These are phyloP conservation scores for Bradypodion pumilum DNA, from an alignment of 2,797 vertebrate genomes.

Conservation along the genomic window DNA sequence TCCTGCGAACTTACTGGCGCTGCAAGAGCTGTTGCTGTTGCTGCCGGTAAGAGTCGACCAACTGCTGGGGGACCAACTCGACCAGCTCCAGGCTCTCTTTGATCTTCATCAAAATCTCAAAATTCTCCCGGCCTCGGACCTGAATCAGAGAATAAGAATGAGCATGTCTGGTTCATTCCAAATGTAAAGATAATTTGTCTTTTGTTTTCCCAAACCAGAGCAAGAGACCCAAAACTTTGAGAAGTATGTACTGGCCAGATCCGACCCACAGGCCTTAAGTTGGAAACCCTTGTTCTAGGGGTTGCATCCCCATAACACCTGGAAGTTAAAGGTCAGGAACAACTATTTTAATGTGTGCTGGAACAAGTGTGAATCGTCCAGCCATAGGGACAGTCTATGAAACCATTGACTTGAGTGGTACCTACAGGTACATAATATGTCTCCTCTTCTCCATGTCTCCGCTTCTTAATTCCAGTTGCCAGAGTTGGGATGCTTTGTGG, in stretches of 20 bases:
- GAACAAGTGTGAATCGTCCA: neutral
- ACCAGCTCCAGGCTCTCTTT: constrained; percentile 97
- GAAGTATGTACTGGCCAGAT: too few species aligned
- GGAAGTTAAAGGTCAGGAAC: too few species aligned
- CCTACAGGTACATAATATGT: constrained; percentile 95
- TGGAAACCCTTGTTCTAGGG: too few species aligned
- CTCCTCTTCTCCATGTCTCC: constrained; percentile 93
- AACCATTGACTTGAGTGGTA: neutral
- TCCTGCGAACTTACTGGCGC: constrained; percentile 85
- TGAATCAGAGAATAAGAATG: too few species aligned
- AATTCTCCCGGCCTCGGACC: constrained; percentile 97
- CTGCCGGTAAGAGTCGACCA: constrained; percentile 95
- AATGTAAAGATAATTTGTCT: too few species aligned
- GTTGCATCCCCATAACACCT: too few species aligned
- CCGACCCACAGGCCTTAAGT: too few species aligned
- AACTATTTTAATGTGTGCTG: too few species aligned
- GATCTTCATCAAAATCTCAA: constrained; percentile 96
- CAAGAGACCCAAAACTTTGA: too few species aligned
- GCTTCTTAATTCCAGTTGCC: constrained; percentile 86
- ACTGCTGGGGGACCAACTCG: constrained; percentile 93
- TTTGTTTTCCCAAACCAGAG: too few species aligned
- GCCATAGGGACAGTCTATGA: too few species aligned
- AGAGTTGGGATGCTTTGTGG: constrained; percentile 85
- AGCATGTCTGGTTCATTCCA: too few species aligned
- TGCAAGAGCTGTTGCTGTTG: constrained; percentile 95